Conservation (phyloP, 2,888 invertebrate species). For the Spodoptera picta region DNA sequence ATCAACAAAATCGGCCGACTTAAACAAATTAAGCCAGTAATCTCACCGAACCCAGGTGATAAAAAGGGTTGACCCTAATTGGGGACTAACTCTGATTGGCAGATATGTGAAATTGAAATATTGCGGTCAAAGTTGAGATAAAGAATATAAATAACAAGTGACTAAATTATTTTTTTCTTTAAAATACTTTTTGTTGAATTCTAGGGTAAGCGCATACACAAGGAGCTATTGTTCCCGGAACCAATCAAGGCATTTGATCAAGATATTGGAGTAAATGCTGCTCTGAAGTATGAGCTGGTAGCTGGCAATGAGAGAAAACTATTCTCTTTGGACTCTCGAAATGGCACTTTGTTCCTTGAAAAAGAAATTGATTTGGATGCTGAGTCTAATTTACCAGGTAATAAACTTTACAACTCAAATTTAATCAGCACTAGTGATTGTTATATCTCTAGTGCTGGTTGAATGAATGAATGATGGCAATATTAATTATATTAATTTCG, state of each 20-base stretch:
- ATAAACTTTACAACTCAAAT: background rate
- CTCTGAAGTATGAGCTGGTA: conserved; percentile 93
- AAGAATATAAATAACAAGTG: background rate
- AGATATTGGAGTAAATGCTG: conserved; percentile 92
- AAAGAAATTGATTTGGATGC: conserved; percentile 94
- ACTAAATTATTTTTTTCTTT: background rate
- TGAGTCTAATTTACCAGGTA: conserved; percentile 91
- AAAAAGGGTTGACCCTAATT: conserved; percentile 29
- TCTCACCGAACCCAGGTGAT: conserved; percentile 10
- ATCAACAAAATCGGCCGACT: background rate
- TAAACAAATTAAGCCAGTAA: conserved; percentile 5
- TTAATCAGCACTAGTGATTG: no score
- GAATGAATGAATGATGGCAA: conserved; percentile 1
- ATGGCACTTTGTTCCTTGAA: conserved; percentile 93
- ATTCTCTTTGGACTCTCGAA: conserved; percentile 92
- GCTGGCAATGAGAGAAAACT: conserved; percentile 94
- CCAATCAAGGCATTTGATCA: conserved; percentile 94
- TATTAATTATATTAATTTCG: background rate
- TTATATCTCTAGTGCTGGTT: no score
- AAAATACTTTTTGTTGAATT: conserved; percentile 29
- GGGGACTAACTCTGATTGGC: conserved; percentile 5
- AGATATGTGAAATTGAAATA: background rate
- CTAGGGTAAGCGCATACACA: conserved; percentile 92
- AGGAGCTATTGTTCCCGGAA: conserved; percentile 91
- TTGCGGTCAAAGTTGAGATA: background rate